phyloP scores from a whole-genome alignment of 2,797 vertebrate genomes.

The Mormyrops boulengeri region DNA sequence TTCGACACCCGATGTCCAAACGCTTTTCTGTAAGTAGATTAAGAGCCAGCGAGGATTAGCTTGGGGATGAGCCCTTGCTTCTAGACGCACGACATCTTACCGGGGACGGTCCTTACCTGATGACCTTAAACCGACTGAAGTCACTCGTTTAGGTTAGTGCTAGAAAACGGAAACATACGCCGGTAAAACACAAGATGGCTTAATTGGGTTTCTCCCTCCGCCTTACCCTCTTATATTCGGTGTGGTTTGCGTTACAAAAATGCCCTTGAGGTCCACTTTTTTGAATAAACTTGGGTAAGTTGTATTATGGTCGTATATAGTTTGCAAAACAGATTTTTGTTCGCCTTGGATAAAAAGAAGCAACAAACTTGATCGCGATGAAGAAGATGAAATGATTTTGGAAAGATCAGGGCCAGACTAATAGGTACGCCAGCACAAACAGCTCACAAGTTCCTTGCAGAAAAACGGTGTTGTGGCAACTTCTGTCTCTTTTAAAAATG shows the following conservation, averaged over 20 bases:
- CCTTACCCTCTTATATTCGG: neutral
- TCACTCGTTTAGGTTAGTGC: neutral
- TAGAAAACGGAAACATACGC: neutral
- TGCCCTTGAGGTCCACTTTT: neutral
- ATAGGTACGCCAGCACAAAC: too few relatives aligned
- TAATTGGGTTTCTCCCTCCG: neutral
- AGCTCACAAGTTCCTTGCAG: too few relatives aligned
- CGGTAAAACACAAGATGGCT: neutral
- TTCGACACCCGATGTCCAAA: neutral
- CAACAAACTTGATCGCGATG: neutral
- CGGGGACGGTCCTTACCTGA: neutral
- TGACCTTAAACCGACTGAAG: neutral
- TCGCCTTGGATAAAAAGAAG: neutral
- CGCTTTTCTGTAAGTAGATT: neutral
- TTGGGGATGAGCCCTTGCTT: neutral
- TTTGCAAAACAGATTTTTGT: neutral
- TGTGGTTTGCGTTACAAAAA: neutral
- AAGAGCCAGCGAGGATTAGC: neutral
- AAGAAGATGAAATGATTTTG: neutral
- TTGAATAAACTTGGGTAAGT: neutral
- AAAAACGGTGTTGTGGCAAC: too few relatives aligned
- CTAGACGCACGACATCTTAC: neutral
- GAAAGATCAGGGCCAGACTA: too few relatives aligned
- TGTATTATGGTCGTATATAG: neutral
- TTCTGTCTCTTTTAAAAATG: neutral